Evolutionary conservation across 2,888 invertebrate genomes (phyloP), one percentile per base, ranked within the genome.

Genomic region (Chaitophorus viminalis): DNA sequence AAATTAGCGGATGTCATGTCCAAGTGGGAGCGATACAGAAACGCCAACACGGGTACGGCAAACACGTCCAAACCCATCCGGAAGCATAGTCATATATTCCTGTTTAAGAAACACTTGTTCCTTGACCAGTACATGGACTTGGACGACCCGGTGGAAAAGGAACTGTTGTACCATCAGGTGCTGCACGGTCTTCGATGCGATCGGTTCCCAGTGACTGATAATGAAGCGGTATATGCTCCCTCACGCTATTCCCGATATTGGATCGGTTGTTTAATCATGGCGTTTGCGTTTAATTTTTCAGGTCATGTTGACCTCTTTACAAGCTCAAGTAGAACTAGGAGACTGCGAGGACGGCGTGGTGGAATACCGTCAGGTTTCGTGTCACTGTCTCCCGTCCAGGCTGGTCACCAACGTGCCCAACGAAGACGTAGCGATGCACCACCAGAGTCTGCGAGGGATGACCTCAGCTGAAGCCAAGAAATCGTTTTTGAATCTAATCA

Each of bases 1-100:
- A 97, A 98, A 90, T 95, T 97, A 25, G 96, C 97, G 0, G 98
- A 98, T 92, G 97, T 98, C 36, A 95, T 98, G 93, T 97, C 98
- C 9, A 95, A 97, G 91, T 98, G 98, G 98, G 98, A 98, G 92
- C 94, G 96, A 90, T 96, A 96, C 90, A 93, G 96, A 89, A 94
- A 94, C 82, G 94, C 95, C 0, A 94, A 94, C 65, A 94, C 94
- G 25, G 90, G 91, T 92, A 89, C 92, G 92, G 89, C 93, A 92
- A 89, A 83, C 29, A 89, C 89, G 46, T 89, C 79, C 17, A 90
- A 90, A 68, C 90, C 90, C 17, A 89, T 90, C 1, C 90, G 90
- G 52, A 90, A 90, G 83, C 90, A 90, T 70, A 93, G 93, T 14
- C 94, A 94, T 90, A 93, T 95, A 90, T 95, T 95, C 92, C 91